phyloP scores from a whole-genome alignment of 2,797 vertebrate species.

The Falco rusticolus region DNA sequence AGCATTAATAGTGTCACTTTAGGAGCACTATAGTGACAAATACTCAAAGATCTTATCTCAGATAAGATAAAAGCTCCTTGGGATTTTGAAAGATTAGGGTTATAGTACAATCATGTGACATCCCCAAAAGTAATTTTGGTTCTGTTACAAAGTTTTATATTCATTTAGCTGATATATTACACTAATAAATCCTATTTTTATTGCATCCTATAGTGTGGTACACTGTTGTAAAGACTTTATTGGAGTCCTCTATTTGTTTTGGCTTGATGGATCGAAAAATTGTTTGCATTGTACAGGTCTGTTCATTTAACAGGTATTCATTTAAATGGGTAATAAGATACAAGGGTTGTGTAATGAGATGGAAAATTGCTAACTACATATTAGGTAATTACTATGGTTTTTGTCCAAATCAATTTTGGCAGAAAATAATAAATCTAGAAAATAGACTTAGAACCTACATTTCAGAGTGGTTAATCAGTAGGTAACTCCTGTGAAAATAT shows the following conservation, averaged over 20 bases:
- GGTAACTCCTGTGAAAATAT: slow-evolving; percentile 54
- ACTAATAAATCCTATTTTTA: slow-evolving; percentile 13
- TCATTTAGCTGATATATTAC: not conserved
- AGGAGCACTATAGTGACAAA: not conserved
- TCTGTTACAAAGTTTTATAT: not conserved
- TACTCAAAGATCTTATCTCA: not conserved
- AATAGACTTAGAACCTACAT: slow-evolving; percentile 26
- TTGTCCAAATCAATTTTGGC: slow-evolving; percentile 69
- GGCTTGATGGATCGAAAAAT: slow-evolving; percentile 57
- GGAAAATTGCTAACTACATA: slow-evolving; percentile 68
- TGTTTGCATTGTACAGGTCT: slow-evolving; percentile 46
- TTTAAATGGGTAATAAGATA: slow-evolving; percentile 68
- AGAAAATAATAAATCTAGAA: slow-evolving; percentile 70
- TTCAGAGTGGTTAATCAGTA: slow-evolving; percentile 46
- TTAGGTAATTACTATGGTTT: slow-evolving; percentile 56
- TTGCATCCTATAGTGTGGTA: not conserved
- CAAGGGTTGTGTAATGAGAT: slow-evolving; percentile 68
- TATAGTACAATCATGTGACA: not conserved
- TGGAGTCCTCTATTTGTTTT: slow-evolving; percentile 52
- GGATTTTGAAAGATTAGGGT: not conserved
- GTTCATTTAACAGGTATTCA: slow-evolving; percentile 66
- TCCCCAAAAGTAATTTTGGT: not conserved
- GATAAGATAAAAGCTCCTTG: not conserved
- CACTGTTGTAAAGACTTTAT: slow-evolving; percentile 17
- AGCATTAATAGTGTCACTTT: not conserved